These are phyloP conservation scores for Hippocampus comes DNA, from an alignment of 2,113 vertebrate species.

Conservation along the genomic window DNA sequence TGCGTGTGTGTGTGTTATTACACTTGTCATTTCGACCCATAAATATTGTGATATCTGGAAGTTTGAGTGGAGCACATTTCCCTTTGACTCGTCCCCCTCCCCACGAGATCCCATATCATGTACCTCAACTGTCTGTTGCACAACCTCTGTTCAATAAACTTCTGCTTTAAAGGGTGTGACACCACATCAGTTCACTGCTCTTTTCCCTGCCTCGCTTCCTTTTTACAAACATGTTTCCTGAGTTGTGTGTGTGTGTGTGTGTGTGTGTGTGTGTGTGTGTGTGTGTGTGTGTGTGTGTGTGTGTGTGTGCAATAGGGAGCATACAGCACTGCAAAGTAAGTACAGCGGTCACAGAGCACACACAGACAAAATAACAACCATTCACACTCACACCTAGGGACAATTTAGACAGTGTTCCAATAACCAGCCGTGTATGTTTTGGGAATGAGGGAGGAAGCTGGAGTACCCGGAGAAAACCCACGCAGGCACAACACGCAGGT, in stretches of 20 bases:
- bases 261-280: neutral
- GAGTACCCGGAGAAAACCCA: too few relatives aligned
- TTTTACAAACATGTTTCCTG: neutral
- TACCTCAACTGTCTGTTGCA: conserved; percentile 94
- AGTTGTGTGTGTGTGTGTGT: neutral
- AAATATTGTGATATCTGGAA: conserved; percentile 55
- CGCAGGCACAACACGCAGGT: too few relatives aligned
- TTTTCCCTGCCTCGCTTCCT: conserved; percentile 65
- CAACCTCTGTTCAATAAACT: conserved; percentile 84
- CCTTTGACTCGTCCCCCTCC: conserved; percentile 27
- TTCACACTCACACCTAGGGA: too few relatives aligned
- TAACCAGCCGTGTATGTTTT: too few relatives aligned
- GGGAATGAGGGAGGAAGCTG: too few relatives aligned
- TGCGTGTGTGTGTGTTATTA: conserved; percentile 5
- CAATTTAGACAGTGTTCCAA: too few relatives aligned
- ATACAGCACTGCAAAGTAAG: too few relatives aligned
- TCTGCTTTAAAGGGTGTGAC: conserved; percentile 90
- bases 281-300: too few relatives aligned
- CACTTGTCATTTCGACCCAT: conserved; percentile 34
- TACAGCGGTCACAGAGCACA: too few relatives aligned
- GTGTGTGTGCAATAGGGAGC: neutral
- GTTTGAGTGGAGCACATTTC: conserved; percentile 55
- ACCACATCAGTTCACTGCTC: conserved; percentile 80
- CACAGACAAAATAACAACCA: too few relatives aligned
- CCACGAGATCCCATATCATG: conserved; percentile 80